Evolutionary conservation across 2,888 invertebrate genomes (phyloP).

Genomic region (Cynaeus angustus): DNA sequence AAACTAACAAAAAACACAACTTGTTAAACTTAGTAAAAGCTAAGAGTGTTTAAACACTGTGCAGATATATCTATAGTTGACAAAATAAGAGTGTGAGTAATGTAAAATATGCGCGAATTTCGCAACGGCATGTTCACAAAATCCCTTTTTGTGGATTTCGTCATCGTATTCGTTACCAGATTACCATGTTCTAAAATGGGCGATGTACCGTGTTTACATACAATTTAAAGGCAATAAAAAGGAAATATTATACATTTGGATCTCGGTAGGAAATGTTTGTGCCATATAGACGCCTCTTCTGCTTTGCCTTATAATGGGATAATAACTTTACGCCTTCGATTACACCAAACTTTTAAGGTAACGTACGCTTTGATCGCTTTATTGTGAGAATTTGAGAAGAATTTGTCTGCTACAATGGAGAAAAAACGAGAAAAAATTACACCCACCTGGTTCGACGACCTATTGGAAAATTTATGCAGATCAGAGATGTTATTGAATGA

Average conservation of each 20-base stretch:
- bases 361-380: background rate
- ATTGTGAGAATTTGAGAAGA: background rate
- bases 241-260: slow-evolving; percentile 25
- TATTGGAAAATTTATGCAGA: no score
- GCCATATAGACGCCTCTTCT: slow-evolving; percentile 31
- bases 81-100: slow-evolving; percentile 8
- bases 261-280: slow-evolving; percentile 20
- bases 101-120: slow-evolving; percentile 25
- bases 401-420: background rate
- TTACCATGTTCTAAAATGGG: slow-evolving; percentile 34
- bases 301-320: slow-evolving; percentile 14
- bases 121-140: slow-evolving; percentile 1
- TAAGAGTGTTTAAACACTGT: no score
- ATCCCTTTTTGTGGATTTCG: slow-evolving; percentile 31
- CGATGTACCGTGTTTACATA: slow-evolving; percentile 29
- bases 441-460: no score
- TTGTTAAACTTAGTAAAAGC: no score
- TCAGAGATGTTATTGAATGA: no score
- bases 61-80: background rate
- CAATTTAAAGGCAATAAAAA: slow-evolving; percentile 38
- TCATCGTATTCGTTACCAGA: slow-evolving; percentile 32
- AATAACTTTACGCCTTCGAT: slow-evolving; percentile 40
- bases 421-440: background rate
- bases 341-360: slow-evolving; percentile 34
- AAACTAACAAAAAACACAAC: background rate